These are phyloP conservation scores for Drosophila robusta DNA, from an alignment of 2,888 invertebrate genomes.

Conservation along the genomic window DNA sequence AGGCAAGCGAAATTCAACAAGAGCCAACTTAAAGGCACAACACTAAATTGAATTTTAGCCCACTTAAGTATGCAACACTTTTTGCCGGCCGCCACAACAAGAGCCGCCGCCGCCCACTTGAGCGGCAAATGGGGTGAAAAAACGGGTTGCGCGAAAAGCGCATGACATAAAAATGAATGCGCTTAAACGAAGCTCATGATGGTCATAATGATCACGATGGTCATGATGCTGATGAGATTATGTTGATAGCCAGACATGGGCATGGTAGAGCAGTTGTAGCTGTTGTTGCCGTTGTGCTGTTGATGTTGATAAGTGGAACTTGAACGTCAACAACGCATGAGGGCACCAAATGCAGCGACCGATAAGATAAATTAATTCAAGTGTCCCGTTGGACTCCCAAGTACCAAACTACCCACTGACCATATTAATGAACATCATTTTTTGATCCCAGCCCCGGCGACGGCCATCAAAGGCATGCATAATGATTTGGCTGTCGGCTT, in stretches of 20 bases:
- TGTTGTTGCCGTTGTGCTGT: conserved; percentile 26
- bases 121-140: conserved; percentile 63
- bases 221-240: conserved; percentile 33
- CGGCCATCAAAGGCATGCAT: conserved; percentile 64
- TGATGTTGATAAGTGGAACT: conserved; percentile 73
- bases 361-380: conserved; percentile 80
- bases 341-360: conserved; percentile 52
- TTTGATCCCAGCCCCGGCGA: conserved; percentile 21
- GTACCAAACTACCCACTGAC: neutral
- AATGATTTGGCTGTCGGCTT: conserved; percentile 68
- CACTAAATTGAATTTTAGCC: conserved; percentile 61
- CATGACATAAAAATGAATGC: conserved; percentile 65
- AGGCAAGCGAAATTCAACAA: conserved; percentile 4
- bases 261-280: conserved; percentile 17
- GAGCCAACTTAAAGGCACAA: conserved; percentile 49
- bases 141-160: conserved; percentile 67
- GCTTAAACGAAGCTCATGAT: conserved; percentile 63
- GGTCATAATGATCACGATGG: conserved; percentile 21
- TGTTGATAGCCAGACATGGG: conserved; percentile 35
- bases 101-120: conserved; percentile 43
- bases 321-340: conserved; percentile 74
- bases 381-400: conserved; percentile 24
- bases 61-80: conserved; percentile 67
- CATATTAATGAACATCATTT: conserved; percentile 66
- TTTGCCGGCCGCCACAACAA: conserved; percentile 34